Evolutionary conservation across 1,140 invertebrate species (phyloP), one percentile per base, ranked within the genome.

Genomic region (Rhyzopertha dominica): DNA sequence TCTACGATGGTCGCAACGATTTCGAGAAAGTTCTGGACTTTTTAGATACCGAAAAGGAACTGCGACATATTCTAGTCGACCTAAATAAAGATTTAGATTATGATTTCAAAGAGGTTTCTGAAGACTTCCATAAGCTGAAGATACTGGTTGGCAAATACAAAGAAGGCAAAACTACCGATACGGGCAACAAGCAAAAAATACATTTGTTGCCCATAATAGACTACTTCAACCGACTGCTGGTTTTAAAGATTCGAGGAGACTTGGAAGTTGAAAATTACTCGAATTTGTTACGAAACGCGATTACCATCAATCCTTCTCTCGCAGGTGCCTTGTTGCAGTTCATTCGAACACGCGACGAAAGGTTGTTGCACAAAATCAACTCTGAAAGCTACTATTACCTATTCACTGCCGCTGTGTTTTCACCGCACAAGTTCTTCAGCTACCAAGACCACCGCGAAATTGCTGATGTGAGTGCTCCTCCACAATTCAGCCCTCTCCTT

Each of bases 171-270:
- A n/a, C n/a, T n/a, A n/a, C 26, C 10, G 14, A 32, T 13, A 16
- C 18, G 4, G 5, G 36, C 17, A 22, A 12, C 10, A 18, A 29
- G 12, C 36, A 35, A 16, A 22, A 43, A 23, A 1, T 36, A 7
- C 26, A 55, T 22, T 39, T 56, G 40, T 24, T 51, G n/a, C 50
- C 51, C 0, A 16, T 60, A 18, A 14, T 51, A 3, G 50, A 60
- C 40, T 53, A 53, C 26, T 51, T 56, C 9, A 25, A 38, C 3
- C 12, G 38, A 38, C 23, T 51, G n/a, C n/a, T n/a, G n/a, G n/a
- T 14, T 14, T 22, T 14, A 20, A 40, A 4, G 17, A 26, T 20
- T n/a, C 24, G 41, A 19, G 13, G 36, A 38, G 34, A 34, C 10
- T 10, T 16, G 31, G n/a, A 12, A n/a, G n/a, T n/a, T n/a, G n/a